Conservation (phyloP, 2,797 vertebrate genomes). For the Lycodopsis pacificus region DNA sequence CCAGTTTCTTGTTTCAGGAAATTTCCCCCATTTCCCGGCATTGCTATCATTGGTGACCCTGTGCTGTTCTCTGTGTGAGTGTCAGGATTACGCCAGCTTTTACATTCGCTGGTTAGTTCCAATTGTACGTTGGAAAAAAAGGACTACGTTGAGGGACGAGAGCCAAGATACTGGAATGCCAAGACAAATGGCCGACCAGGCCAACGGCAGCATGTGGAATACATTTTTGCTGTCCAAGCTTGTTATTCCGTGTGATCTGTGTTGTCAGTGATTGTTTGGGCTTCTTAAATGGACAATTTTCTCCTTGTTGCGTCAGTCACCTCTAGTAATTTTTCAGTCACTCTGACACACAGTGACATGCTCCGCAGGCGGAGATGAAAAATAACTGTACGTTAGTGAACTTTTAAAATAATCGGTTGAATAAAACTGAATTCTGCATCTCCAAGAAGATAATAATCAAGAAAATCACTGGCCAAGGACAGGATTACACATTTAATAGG, state of each 20-base stretch:
- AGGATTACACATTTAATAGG: conserved; percentile 1
- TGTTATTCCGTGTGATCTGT: conserved; percentile 75
- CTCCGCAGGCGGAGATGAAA: conserved; percentile 36
- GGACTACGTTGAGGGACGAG: conserved; percentile 62
- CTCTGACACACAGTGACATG: conserved; percentile 57
- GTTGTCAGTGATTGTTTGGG: conserved; percentile 84
- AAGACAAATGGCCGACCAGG: conserved; percentile 83
- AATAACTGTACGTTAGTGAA: conserved; percentile 45
- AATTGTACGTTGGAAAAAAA: conserved; percentile 79
- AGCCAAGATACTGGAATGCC: conserved; percentile 83
- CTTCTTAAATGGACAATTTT: conserved; percentile 81
- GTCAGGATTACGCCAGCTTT: conserved; percentile 80
- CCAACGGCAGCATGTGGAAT: conserved; percentile 84
- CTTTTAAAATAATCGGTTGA: conserved; percentile 42
- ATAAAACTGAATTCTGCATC: conserved; percentile 26
- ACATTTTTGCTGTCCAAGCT: conserved; percentile 83
- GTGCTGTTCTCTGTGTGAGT: conserved; percentile 78
- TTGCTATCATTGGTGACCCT: conserved; percentile 79
- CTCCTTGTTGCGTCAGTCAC: conserved; percentile 81
- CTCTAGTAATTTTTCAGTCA: conserved; percentile 75
- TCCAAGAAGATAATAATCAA: conserved; percentile 23
- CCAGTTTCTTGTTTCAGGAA: conserved; percentile 72
- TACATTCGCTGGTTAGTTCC: conserved; percentile 79
- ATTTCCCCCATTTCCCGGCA: conserved; percentile 81
- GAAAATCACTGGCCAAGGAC: conserved; percentile 1